Evolutionary conservation across 2,113 vertebrate genomes (phyloP).

Genomic region (Prunella fulvescens): DNA sequence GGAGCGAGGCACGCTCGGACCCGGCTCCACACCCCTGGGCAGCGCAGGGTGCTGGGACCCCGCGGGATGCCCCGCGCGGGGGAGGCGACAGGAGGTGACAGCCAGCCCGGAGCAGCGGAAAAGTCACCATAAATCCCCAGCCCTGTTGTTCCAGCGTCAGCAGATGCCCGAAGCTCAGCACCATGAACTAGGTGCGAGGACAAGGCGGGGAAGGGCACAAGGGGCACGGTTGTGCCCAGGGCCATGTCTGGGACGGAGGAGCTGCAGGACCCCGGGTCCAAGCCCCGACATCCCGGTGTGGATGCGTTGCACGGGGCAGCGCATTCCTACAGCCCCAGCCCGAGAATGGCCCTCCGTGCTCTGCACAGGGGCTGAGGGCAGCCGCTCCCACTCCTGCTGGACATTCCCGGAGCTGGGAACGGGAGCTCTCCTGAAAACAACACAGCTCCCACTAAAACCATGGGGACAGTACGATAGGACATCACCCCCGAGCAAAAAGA

Average conservation of each 20-base stretch:
- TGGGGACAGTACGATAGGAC: accelerated
- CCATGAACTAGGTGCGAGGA: accelerated
- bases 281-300: accelerated
- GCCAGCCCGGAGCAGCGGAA: not conserved
- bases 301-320: accelerated
- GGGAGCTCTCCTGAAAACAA: not conserved
- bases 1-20: not conserved
- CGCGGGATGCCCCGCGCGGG: accelerated
- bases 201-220: accelerated
- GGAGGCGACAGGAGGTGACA: not conserved
- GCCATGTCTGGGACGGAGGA: accelerated
- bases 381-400: not conserved
- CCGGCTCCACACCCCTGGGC: not conserved
- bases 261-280: not conserved
- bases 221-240: accelerated
- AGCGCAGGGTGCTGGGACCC: not conserved
- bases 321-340: accelerated
- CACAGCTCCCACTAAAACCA: not conserved
- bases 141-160: accelerated
- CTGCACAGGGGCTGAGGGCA: not conserved
- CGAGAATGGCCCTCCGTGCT: accelerated
- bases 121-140: not conserved
- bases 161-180: not conserved
- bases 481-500: not conserved
- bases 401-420: not conserved